Conservation (phyloP, 2,113 vertebrate genomes). For the Meleagris gallopavo region DNA sequence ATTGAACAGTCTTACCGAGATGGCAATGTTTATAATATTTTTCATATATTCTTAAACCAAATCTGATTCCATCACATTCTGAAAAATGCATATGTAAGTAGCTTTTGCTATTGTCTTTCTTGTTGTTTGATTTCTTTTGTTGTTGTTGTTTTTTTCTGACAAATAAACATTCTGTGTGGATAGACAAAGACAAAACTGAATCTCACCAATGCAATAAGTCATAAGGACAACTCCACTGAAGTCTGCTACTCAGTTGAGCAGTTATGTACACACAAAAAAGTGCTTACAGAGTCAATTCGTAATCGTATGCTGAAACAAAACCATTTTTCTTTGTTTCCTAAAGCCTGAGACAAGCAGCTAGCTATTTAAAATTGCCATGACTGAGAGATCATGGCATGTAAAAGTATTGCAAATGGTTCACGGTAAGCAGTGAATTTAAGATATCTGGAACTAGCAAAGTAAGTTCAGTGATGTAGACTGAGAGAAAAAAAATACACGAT, state of each 20-base stretch:
- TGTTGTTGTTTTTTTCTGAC: background rate
- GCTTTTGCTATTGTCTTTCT: background rate
- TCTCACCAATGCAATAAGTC: slow-evolving; percentile 9
- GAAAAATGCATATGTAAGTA: background rate
- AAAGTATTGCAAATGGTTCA: background rate
- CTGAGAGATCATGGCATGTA: background rate
- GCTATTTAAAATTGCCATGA: slow-evolving; percentile 14
- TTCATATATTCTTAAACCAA: background rate
- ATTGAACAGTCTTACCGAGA: background rate
- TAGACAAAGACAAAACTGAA: slow-evolving; percentile 21
- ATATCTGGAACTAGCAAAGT: slow-evolving; percentile 17
- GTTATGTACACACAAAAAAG: slow-evolving; percentile 10
- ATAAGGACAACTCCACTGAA: slow-evolving; percentile 27
- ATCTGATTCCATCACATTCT: background rate
- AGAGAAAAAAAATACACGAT: background rate
- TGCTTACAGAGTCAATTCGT: slow-evolving; percentile 22
- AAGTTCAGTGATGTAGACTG: background rate
- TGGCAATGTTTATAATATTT: background rate
- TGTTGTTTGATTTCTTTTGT: background rate
- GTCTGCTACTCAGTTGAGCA: slow-evolving; percentile 30
- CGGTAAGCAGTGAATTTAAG: slow-evolving; percentile 29
- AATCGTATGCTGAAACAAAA: slow-evolving; percentile 40
- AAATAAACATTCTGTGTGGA: background rate
- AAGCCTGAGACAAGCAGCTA: slow-evolving; percentile 28
- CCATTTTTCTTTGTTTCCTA: slow-evolving; percentile 42